Percentiles rank a stretch among this genome's conserved stretches.
phyloP scores from a whole-genome alignment of 2,113 vertebrate genomes.

The Brienomyrus brachyistius region DNA sequence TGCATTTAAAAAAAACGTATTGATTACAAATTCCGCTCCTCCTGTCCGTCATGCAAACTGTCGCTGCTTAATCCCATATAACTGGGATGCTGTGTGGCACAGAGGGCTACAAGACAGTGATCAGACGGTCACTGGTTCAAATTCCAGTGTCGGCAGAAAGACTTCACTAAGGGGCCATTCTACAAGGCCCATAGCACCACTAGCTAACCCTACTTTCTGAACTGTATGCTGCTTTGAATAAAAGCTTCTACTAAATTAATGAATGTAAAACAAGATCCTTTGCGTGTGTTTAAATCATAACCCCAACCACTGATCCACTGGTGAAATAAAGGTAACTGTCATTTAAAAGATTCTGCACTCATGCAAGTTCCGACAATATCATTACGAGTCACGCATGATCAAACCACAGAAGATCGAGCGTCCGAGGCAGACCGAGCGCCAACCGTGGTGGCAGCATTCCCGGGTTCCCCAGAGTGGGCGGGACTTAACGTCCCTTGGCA shows the following conservation, averaged over 20 bases:
- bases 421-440: constrained; percentile 28
- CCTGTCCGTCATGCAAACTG: not conserved
- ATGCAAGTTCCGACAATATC: not conserved
- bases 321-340: not conserved
- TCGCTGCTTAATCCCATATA: not conserved
- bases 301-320: not conserved
- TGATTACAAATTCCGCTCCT: not conserved
- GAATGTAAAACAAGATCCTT: not conserved
- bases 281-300: not conserved
- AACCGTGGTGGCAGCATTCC: not conserved
- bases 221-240: not conserved
- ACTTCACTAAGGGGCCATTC: not conserved
- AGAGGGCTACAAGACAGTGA: not conserved
- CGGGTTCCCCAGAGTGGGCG: not conserved
- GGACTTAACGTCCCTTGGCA: constrained; percentile 46
- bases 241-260: not conserved
- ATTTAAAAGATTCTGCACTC: not conserved
- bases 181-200: not conserved
- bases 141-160: not conserved
- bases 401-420: not conserved
- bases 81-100: not conserved
- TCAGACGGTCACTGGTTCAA: not conserved
- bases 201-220: not conserved
- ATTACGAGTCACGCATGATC: not conserved
- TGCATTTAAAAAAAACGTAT: not conserved